A percentile compares a stretch with the other conserved stretches of the same genome.
Evolutionary conservation across 2,113 vertebrate genomes (phyloP).

Genomic region (Okapia johnstoni): DNA sequence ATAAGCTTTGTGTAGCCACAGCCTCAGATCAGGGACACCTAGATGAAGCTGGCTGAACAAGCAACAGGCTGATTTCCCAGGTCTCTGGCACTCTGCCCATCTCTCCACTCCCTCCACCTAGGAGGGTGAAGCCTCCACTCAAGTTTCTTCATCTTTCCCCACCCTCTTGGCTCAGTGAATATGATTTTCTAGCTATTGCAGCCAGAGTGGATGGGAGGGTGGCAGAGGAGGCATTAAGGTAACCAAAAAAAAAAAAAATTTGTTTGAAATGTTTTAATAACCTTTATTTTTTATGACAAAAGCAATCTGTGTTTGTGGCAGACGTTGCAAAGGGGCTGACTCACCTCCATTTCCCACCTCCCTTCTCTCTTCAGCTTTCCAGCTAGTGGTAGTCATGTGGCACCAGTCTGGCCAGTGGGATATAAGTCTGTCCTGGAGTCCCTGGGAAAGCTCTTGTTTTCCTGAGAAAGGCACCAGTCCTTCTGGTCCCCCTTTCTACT

Average conservation of each 20-base stretch:
- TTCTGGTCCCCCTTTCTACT: not conserved
- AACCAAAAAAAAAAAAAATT: not conserved
- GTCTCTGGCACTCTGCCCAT: not conserved
- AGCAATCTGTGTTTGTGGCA: not conserved
- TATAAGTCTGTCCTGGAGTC: not conserved
- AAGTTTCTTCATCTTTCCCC: not conserved
- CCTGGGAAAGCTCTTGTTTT: not conserved
- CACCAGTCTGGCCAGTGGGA: not conserved
- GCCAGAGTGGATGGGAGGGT: not conserved
- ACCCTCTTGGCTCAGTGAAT: not conserved
- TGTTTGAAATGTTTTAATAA: not conserved
- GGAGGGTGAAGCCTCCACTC: not conserved
- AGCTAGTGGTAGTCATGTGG: not conserved
- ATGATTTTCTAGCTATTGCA: not conserved
- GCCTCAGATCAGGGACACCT: not conserved
- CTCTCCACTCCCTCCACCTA: not conserved
- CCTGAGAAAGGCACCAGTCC: not conserved
- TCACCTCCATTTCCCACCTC: not conserved
- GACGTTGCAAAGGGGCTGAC: not conserved
- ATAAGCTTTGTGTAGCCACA: not conserved
- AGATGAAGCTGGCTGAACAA: not conserved
- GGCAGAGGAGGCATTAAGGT: not conserved
- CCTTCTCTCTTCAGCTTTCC: not conserved
- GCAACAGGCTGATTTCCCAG: not conserved
- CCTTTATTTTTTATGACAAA: not conserved